Base-by-base conservation (phyloP, 2,888 invertebrate genomes). In the Drosophila setosimentum region DNA sequence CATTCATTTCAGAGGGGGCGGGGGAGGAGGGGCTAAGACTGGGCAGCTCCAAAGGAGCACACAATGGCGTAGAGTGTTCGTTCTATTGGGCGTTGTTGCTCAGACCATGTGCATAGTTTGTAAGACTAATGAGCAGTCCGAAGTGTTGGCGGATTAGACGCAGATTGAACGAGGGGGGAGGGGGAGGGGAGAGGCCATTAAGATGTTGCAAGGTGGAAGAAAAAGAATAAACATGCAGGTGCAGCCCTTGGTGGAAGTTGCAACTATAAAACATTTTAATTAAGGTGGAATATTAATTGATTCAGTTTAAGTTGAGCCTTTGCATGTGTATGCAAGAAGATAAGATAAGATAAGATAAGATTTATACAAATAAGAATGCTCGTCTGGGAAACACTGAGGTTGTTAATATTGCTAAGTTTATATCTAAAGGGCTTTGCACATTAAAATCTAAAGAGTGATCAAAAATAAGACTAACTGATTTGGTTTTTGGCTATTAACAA, bases 101-200 rank as follows among this genome's bases (percentile, higher is more conserved):
- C 45, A 66, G 59, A 68, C 49, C 82, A 81, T 78, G 87, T 83
- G 84, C 76, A 82, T 82, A 82, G 87, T 74, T 87, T 84, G 82
- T 84, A 79, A 75, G 87, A 84, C 87, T 83, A 83, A 83, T 87
- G 83, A 87, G 83, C 63, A 82, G 67, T 74, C 69, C 69, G 54
- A 70, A 65, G 55, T 66, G 59, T 42, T 48, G 65, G 40, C 53
- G 64, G 60, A 49, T 55, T 54, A 55, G 65, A 54, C 35, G 45
- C 45, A 45, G 24, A 45, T 45, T 49, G 49, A 13, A 6, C 24
- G 8, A 27, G 27, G 27, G 10, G 21, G 2, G 18, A 5, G 49
- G 33, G 13, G 8, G 2, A 18, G 27, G 11, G 30, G 49, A 54
- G 35, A 42, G 35, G 50, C 55, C 68, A 68, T 83, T 74, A 70